These are phyloP conservation scores for Muschampia plurimacula DNA, from an alignment of 2,888 invertebrate genomes.

Conservation along the genomic window DNA sequence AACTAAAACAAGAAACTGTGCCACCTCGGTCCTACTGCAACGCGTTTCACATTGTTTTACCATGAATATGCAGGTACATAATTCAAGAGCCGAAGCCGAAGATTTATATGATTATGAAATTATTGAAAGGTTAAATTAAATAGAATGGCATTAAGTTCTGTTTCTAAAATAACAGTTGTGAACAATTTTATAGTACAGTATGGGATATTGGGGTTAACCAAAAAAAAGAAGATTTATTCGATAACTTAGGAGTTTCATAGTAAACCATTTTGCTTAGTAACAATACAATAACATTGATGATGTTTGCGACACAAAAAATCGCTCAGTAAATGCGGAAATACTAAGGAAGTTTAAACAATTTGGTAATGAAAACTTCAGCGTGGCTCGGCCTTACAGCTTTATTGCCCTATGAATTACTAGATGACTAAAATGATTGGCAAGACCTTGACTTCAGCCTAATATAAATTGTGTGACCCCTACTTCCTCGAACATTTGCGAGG, in stretches of 20 bases:
- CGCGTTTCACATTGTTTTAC: slow-evolving; percentile 73
- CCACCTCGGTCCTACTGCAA: slow-evolving; percentile 78
- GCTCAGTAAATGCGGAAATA: slow-evolving; percentile 41
- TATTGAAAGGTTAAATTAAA: slow-evolving; percentile 13
- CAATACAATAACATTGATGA: neutral
- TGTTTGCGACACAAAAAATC: slow-evolving; percentile 7
- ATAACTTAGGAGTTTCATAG: neutral
- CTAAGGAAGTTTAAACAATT: slow-evolving; percentile 46
- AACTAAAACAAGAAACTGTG: slow-evolving; percentile 80
- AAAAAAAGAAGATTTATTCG: neutral
- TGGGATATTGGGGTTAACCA: neutral
- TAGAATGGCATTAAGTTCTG: neutral
- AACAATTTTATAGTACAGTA: neutral
- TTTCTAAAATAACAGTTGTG: neutral
- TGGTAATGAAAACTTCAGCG: slow-evolving; percentile 62
- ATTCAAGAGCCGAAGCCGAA: slow-evolving; percentile 45
- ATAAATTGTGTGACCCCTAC: slow-evolving; percentile 78
- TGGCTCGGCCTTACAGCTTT: slow-evolving; percentile 70
- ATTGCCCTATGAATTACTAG: slow-evolving; percentile 78
- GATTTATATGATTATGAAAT: slow-evolving; percentile 30
- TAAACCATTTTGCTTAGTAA: slow-evolving; percentile 2
- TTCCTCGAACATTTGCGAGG: slow-evolving; percentile 74
- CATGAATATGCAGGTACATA: slow-evolving; percentile 76
- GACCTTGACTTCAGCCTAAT: slow-evolving; percentile 81
- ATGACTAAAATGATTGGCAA: slow-evolving; percentile 78